Evolutionary conservation across 2,113 vertebrate genomes (phyloP), one percentile per base, ranked within the genome.

Genomic region (Sceloporus undulatus): DNA sequence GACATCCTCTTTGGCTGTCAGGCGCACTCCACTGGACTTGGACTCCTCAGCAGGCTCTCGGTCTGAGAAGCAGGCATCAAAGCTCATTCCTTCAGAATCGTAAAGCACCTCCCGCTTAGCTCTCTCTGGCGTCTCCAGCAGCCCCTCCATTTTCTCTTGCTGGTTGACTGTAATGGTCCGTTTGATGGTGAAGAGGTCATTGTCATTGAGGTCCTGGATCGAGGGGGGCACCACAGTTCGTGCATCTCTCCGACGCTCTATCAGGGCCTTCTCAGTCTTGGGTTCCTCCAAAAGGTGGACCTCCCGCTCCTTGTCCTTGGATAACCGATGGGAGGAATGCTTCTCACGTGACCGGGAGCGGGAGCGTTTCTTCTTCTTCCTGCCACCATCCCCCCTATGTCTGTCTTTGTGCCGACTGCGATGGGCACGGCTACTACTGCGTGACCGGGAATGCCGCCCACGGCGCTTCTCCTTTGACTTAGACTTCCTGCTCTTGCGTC

Each of bases 181-280:
- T 84, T 99, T 99, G 90, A 99, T 99, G 86, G 98, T 97, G 19
- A 98, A 98, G 0, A 99, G 97, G 16, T 98, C 98, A 0, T 98
- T 97, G n/a, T 98, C 98, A 1, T 98, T 99, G 3, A 99, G 97
- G 88, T 99, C 98, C 90, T 99, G 98, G 91, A 99, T 98, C 1
- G 98, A 99, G 0, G 98, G 98, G 0, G 98, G 98, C 59, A 99
- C 98, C 0, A 98, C 98, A 0, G 98, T 96, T 0, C 98, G 96
- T 0, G 96, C 95, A 3, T 98, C 97, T 59, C 97, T 88, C 7
- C 97, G 95, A 16, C 96, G 96, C 59, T 71, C 5, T 2, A 76
- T 40, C 9, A 48, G 38, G 3, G 75, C 65, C 13, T 93, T 94
- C 3, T 93, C 94, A 1, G 52, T 5, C 21, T 95, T 94, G 56